Base-by-base conservation (phyloP, 2,113 vertebrate genomes). In the Crocuta crocuta region DNA sequence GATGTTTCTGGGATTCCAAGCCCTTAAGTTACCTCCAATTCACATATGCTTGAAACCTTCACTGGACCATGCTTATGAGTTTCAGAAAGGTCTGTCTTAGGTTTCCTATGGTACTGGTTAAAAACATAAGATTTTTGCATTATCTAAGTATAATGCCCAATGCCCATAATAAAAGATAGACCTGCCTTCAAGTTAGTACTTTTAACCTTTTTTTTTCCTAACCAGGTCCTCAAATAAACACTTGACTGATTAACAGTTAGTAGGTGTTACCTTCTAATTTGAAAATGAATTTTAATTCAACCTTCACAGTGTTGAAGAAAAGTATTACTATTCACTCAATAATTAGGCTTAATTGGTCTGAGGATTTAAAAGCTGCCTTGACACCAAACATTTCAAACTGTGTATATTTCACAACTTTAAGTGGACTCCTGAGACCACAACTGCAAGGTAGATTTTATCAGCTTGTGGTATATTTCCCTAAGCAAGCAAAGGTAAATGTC, bases 201-300 rank as follows among this genome's bases (percentile, higher is more conserved):
- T 89, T 63, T 53, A 91, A 71, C 91, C 11, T 81, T 91, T 71
- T 55, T 79, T 91, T 95, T 55, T 86, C 80, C 90, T 88, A 98
- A 45, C n/a, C 6, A 93, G 63, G 70, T 73, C 61, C 92, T 98
- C 94, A 96, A 97, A 97, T 97, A 98, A 98, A 97, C 83, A 98
- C 89, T 90, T 92, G 26, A 81, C 24, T 98, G 96, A 99, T 82
- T 98, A 98, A 98, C 98, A 98, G 97, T 73, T 76, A 98, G 98
- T 98, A 98, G 98, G 97, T 98, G 98, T 97, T 98, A 96, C 92
- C 81, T 98, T 91, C 90, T 98, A 98, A 98, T 98, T 97, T 95
- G 92, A 98, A 98, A 97, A 83, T 35, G 28, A 96, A 96, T 97
- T 98, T 98, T 98, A 98, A 98, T 98, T 94, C 97, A 98, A 97